Base-by-base conservation (phyloP, 2,888 invertebrate genomes). In the Sphaerolaimus hirsutus region DNA sequence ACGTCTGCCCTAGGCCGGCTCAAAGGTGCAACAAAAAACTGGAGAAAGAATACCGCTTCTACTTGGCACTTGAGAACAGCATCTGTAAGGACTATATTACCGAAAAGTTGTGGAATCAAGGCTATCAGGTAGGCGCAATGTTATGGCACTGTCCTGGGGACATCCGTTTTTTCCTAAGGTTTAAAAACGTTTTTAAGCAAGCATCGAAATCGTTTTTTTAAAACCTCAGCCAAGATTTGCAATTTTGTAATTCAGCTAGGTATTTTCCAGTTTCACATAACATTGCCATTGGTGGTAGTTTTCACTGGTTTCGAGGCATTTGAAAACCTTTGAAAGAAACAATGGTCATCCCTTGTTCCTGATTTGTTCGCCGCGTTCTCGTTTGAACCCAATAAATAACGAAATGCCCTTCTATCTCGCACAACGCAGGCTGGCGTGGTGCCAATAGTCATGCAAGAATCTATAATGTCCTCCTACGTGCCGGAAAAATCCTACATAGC, bases 401-500 rank as follows among this genome's bases (percentile, higher is more conserved):
- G n/a, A n/a, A n/a, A n/a, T n/a, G n/a, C n/a, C n/a, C n/a, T n/a
- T 32, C 32, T 32, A 32, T 17, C 32, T 32, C 32, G 32, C 32
- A 12, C 22, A 23, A 21, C 10, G 24, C n/a, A 21, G 5, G 22
- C 41, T 10, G 38, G 36, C 26, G 27, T 47, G 14, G 43, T 49
- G 2, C 45, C 48, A 7, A 38, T 48, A 19, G 47, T 48, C 5
- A 23, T 49, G 24, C 44, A 46, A 50, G 48, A 60, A 29, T 52
- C 52, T 5, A 41, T 61, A 2, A 56, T 54, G 1, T 56, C 56
- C 38, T 52, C 54, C 12, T 59, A 55, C 41, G 63, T 65, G 0
- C 68, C 68, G 12, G 63, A 61, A 1, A 52, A 59, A 45, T 60
- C 60, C 36, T 67, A 57, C 56, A 65, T 69, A 29, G 68, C 68